Evolutionary conservation across 2,113 vertebrate genomes (phyloP), one percentile per base, ranked within the genome.

Genomic region (Falcunculus frontatus): DNA sequence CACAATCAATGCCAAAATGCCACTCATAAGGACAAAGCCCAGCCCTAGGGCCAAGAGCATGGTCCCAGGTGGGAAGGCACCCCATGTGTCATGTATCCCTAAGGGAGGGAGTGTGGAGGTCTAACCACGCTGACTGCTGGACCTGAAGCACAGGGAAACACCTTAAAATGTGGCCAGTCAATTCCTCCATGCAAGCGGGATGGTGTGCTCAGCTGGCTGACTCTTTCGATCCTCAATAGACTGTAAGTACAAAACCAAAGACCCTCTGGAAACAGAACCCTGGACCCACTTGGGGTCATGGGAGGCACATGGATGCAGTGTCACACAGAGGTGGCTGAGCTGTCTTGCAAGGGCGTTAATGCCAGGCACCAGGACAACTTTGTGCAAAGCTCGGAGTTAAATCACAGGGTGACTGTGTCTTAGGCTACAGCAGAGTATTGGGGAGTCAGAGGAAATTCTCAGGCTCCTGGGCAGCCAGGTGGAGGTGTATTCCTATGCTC

Each of bases 221-320:
- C 16, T 78, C 78, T 62, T 73, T 19, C 19, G 37, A 49, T 15
- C 37, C 37, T 62, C 87, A 62, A 46, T 0, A 37, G 35, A 63
- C 25, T 26, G 5, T 35, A 50, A 95, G 69, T 10, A 82, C 49
- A 85, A 80, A 81, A 22, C 55, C 3, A 0, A 86, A 93, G n/a
- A 13, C 14, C 3, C 5, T 16, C 53, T 60, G 46, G 20, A 79
- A 87, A 64, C 33, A 84, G 67, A 84, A 16, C 23, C 49, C 55
- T 2, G 3, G 41, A n/a, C 25, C 11, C 1, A 0, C 41, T n/a
- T 0, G 0, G 21, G 19, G 68, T 9, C 16, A 32, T 0, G 3
- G 29, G n/a, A 84, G n/a, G 41, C n/a, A 32, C 0, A 4, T 1
- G n/a, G 41, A 44, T 39, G 26, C 5, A 4, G 13, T 21, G 35